Evolutionary conservation across 2,888 invertebrate genomes (phyloP).

Genomic region (Timema podura): DNA sequence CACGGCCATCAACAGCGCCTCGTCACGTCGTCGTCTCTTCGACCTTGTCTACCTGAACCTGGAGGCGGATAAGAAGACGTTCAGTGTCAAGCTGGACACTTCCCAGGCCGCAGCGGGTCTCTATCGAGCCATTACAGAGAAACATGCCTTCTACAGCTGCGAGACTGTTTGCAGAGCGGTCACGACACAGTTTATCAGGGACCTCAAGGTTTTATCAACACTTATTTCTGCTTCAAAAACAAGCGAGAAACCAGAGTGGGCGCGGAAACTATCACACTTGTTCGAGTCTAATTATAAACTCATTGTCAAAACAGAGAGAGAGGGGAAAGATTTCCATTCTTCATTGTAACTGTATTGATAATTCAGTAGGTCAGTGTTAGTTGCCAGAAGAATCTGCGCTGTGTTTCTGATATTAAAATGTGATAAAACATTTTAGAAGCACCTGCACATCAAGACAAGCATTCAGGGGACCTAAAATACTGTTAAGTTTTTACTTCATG

Average conservation of each 20-base stretch:
- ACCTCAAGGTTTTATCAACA: conserved; percentile 60
- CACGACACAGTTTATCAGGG: conserved; percentile 82
- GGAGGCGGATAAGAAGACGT: conserved; percentile 62
- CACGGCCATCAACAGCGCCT: conserved; percentile 75
- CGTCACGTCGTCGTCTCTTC: conserved; percentile 69
- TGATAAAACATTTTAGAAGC: neutral
- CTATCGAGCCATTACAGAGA: conserved; percentile 84
- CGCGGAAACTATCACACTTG: too few relatives aligned
- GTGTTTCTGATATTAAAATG: too few relatives aligned
- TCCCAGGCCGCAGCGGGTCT: conserved; percentile 76
- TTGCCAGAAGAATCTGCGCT: too few relatives aligned
- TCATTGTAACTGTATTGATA: too few relatives aligned
- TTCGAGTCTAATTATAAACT: too few relatives aligned
- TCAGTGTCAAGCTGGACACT: conserved; percentile 77
- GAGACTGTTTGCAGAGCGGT: conserved; percentile 86
- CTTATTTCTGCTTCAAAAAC: too few relatives aligned
- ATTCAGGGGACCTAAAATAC: too few relatives aligned
- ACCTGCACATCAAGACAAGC: neutral
- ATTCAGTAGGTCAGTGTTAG: too few relatives aligned
- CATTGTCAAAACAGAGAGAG: too few relatives aligned
- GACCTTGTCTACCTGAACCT: conserved; percentile 68
- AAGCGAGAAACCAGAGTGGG: too few relatives aligned
- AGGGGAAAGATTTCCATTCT: too few relatives aligned
- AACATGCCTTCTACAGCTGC: conserved; percentile 89
- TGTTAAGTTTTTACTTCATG: too few relatives aligned